Conservation (phyloP, 2,113 vertebrate species). For the Acrocephalus arundinaceus region DNA sequence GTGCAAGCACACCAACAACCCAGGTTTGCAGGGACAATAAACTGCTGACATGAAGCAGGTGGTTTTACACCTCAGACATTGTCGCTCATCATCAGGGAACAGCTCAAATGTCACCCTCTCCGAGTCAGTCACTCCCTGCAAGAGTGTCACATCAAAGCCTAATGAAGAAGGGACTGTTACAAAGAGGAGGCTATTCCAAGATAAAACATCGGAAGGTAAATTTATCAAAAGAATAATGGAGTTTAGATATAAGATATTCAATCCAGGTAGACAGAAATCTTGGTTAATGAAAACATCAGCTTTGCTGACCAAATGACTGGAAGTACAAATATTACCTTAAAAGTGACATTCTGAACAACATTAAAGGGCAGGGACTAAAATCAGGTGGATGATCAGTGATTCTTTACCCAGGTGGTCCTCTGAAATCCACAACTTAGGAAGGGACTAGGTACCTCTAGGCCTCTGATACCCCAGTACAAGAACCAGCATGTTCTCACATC, state of each 20-base stretch:
- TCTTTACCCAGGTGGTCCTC: neutral
- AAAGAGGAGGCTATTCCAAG: neutral
- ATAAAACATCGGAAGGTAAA: neutral
- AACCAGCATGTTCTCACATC: neutral
- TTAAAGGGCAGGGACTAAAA: neutral
- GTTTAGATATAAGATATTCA: neutral
- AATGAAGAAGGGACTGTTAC: neutral
- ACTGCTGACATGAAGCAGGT: constrained; percentile 96
- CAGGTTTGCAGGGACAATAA: constrained; percentile 86
- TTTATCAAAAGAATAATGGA: neutral
- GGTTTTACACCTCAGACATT: constrained; percentile 93
- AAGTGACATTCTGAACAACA: neutral
- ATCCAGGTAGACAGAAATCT: neutral
- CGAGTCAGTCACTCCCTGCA: constrained; percentile 82
- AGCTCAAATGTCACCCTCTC: constrained; percentile 86
- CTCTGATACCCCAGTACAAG: neutral
- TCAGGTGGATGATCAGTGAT: neutral
- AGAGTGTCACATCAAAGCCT: neutral
- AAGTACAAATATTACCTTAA: neutral
- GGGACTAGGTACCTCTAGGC: neutral
- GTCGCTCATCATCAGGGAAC: constrained; percentile 94
- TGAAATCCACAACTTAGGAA: neutral
- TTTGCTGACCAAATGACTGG: neutral
- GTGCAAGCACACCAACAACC: constrained; percentile 87
- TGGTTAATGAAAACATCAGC: neutral